Evolutionary conservation across 1,140 invertebrate genomes (phyloP).

Genomic region (Zaprionus vittiger): DNA sequence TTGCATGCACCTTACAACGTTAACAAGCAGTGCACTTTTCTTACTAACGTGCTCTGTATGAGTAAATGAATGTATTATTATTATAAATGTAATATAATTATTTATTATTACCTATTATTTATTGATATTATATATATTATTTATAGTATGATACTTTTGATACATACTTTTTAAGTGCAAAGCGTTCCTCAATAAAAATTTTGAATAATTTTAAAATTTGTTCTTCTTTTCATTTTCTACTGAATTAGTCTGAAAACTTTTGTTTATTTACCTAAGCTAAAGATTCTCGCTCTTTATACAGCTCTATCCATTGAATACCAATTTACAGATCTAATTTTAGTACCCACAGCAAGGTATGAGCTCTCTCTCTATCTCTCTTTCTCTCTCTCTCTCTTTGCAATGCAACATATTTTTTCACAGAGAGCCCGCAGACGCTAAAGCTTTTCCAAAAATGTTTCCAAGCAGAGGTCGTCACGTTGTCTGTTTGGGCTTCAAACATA

Average conservation of each 20-base stretch:
- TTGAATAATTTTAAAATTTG: too few species aligned
- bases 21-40: neutral
- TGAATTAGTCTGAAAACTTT: neutral
- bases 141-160: too few species aligned
- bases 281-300: slow-evolving; percentile 4
- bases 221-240: neutral
- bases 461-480: slow-evolving; percentile 7
- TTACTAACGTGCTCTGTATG: neutral
- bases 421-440: slow-evolving; percentile 14
- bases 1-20: neutral
- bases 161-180: too few species aligned
- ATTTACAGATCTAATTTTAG: neutral
- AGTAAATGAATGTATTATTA: too few species aligned
- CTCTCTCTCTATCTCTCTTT: neutral
- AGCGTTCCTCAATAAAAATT: too few species aligned
- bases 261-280: slow-evolving; percentile 15
- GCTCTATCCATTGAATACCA: slow-evolving; percentile 7
- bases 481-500: slow-evolving; percentile 19
- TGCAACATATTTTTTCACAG: slow-evolving; percentile 4
- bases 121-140: neutral
- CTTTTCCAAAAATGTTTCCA: slow-evolving; percentile 10
- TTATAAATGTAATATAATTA: too few species aligned
- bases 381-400: neutral
- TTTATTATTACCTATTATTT: neutral
- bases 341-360: neutral